phyloP scores from a whole-genome alignment of 2,113 vertebrate genomes.

The Chrysemys picta region DNA sequence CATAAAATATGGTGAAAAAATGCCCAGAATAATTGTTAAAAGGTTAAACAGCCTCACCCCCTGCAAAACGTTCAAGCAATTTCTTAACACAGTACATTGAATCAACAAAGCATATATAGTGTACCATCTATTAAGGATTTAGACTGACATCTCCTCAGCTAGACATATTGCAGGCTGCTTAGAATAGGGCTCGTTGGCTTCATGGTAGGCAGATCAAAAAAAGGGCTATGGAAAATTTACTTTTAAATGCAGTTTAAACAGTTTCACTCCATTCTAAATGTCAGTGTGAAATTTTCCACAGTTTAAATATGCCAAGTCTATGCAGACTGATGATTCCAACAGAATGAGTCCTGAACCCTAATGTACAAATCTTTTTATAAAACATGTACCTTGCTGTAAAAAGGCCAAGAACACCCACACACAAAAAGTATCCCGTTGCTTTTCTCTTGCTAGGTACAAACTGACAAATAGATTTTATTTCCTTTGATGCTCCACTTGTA shows the following conservation, averaged over 20 bases:
- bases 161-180: constrained; percentile 24
- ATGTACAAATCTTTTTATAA: constrained; percentile 77
- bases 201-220: constrained; percentile 47
- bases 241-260: constrained; percentile 76
- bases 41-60: not conserved
- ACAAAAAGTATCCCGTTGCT: constrained; percentile 69
- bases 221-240: constrained; percentile 65
- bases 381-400: constrained; percentile 64
- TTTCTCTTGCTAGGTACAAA: constrained; percentile 61
- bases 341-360: constrained; percentile 70
- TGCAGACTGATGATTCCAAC: constrained; percentile 76
- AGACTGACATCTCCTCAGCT: constrained; percentile 43
- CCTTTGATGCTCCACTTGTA: constrained; percentile 56
- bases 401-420: constrained; percentile 78
- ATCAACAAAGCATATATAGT: not conserved
- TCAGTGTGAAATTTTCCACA: constrained; percentile 76
- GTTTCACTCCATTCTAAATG: constrained; percentile 78
- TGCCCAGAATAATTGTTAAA: not conserved
- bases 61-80: not conserved
- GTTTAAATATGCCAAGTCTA: constrained; percentile 76
- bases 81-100: constrained; percentile 4
- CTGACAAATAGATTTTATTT: constrained; percentile 76
- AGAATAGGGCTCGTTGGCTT: constrained; percentile 47
- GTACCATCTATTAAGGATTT: not conserved
- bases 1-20: not conserved